Percentiles rank a stretch among this genome's conserved stretches.
Evolutionary conservation across 2,888 invertebrate species (phyloP).

Genomic region (Apocheima hispidaria): DNA sequence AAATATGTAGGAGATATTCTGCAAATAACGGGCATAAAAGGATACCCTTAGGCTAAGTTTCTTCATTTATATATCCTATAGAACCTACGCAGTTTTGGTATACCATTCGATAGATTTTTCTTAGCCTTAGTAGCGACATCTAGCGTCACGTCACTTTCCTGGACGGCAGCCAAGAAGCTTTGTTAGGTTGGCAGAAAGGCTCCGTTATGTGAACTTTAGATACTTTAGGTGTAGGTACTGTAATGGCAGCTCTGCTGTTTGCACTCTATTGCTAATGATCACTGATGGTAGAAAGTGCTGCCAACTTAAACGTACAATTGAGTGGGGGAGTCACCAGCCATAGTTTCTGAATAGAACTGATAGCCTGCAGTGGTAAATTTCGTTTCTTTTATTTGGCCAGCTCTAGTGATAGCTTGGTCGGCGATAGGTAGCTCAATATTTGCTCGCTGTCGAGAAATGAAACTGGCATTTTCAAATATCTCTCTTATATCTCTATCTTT

Average conservation of each 20-base stretch:
- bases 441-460: constrained; percentile 31
- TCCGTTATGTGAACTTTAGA: constrained; percentile 39
- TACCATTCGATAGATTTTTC: constrained; percentile 45
- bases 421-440: constrained; percentile 36
- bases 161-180: constrained; percentile 73
- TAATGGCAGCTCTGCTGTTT: constrained; percentile 44
- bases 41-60: too few relatives aligned
- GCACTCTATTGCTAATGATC: constrained; percentile 42
- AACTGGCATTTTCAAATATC: constrained; percentile 11
- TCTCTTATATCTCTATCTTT: too few relatives aligned
- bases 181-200: constrained; percentile 68
- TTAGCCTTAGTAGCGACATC: constrained; percentile 60
- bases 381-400: neutral
- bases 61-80: too few relatives aligned
- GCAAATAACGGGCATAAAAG: too few relatives aligned
- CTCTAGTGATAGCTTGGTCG: neutral
- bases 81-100: too few relatives aligned
- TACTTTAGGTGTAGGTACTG: constrained; percentile 46
- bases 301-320: neutral
- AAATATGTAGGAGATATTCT: too few relatives aligned
- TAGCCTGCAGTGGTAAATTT: neutral
- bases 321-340: neutral
- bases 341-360: neutral
- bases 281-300: neutral
- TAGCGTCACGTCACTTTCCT: constrained; percentile 64